Evolutionary conservation across 1,140 invertebrate genomes (phyloP), one percentile per base, ranked within the genome.

Genomic region (Pogonognathellus flavescens): DNA sequence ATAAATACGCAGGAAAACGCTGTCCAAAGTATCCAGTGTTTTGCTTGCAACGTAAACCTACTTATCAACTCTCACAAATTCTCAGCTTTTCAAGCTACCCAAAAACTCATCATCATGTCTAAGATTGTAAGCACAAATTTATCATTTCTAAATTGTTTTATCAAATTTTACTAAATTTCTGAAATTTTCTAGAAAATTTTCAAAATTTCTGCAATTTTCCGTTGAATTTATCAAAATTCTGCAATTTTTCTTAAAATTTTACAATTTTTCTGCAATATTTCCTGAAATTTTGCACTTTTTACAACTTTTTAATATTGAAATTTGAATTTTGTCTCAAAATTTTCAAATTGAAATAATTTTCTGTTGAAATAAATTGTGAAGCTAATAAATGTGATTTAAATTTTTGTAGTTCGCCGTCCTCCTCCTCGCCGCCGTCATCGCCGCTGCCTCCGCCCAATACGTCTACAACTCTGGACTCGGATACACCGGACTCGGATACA

Each of bases 21-120:
- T 57, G 53, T 2, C 1, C 2, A 57, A n/a, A 57, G 53, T n/a
- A 57, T 57, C 66, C 66, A 14, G 10, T 25, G 25, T 11, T 14
- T 41, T 25, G 25, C 25, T 70, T 70, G 10, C 13, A 22, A 70
- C 25, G 66, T 25, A 16, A 10, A 41, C 31, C 31, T 41, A 57
- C 25, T 31, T 70, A 25, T 41, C 16, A 25, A 25, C 31, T 20
- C 18, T 60, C 22, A 60, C 59, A 60, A 70, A 70, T 16, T 22
- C 66, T 70, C 31, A 25, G 25, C 16, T 22, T 70, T 25, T 70
- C n/a, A 25, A 22, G 66, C 22, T 13, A 70, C 25, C 66, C 25
- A 4, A 57, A 57, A 70, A 70, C 62, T 70, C 25, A 14, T 70
- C 66, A 70, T 31, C 66, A 70, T 70, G 66, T 70, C 59, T 22